Percentiles rank a stretch among this genome's conserved stretches.
Conservation (phyloP, 2,888 invertebrate species). For the Drosophila fungiperda region DNA sequence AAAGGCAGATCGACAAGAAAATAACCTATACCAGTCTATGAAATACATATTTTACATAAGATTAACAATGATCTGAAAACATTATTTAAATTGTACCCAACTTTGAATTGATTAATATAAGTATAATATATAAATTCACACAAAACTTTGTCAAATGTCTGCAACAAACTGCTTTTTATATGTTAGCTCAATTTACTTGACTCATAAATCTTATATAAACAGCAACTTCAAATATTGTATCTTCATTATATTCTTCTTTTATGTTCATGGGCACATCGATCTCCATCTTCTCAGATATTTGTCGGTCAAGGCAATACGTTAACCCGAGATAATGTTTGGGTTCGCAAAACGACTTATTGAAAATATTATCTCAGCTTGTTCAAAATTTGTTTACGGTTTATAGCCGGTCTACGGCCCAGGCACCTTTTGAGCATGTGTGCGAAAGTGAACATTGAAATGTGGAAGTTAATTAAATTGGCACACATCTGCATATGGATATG, state of each 20-base stretch:
- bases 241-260: neutral
- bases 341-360: neutral
- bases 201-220: neutral
- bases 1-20: neutral
- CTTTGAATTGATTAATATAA: no score
- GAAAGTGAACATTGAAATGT: slow-evolving; percentile 11
- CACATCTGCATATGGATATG: neutral
- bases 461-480: slow-evolving; percentile 6
- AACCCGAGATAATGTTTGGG: slow-evolving; percentile 6
- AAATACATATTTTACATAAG: neutral
- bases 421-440: slow-evolving; percentile 11
- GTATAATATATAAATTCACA: neutral
- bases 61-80: neutral
- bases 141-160: neutral
- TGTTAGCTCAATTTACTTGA: neutral
- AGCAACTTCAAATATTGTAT: neutral
- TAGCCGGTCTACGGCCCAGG: neutral
- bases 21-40: neutral
- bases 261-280: neutral
- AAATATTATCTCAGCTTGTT: slow-evolving; percentile 2
- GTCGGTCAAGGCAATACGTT: slow-evolving; percentile 24
- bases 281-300: slow-evolving; percentile 12
- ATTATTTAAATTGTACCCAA: no score
- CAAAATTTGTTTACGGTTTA: slow-evolving; percentile 20
- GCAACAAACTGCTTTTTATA: neutral